Percentiles rank a stretch among this genome's conserved stretches.
Conservation (phyloP, 2,888 invertebrate genomes). For the Latheticus oryzae region DNA sequence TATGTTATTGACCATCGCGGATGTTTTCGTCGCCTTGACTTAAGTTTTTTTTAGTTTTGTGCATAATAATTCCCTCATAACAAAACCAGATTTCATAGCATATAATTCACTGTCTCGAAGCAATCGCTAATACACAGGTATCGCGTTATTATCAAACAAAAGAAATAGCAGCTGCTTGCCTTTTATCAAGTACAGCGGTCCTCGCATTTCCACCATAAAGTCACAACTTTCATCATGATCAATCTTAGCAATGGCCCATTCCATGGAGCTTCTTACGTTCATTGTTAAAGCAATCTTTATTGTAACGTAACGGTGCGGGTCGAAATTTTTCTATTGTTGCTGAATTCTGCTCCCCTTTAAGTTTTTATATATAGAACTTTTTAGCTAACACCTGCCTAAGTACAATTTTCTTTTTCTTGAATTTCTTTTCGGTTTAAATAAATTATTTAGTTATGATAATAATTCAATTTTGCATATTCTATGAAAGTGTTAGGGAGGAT, state of each 20-base stretch:
- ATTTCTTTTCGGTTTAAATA: conserved; percentile 4
- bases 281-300: conserved; percentile 23
- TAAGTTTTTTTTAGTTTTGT: not conserved
- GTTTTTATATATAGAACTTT: conserved; percentile 4
- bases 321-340: conserved; percentile 35
- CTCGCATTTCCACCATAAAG: conserved; percentile 2
- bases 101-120: conserved; percentile 23
- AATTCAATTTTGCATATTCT: not conserved
- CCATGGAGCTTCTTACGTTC: conserved; percentile 24
- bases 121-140: conserved; percentile 22
- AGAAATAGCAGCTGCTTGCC: conserved; percentile 30
- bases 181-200: conserved; percentile 26
- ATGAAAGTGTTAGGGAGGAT: too few species aligned
- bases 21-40: too few species aligned
- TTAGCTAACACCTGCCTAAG: conserved; percentile 25
- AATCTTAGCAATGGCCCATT: conserved; percentile 21
- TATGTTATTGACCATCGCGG: too few species aligned
- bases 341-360: conserved; percentile 25
- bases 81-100: conserved; percentile 10
- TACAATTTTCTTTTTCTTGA: conserved; percentile 20
- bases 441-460: conserved; percentile 4
- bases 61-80: not conserved
- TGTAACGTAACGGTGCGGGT: conserved; percentile 27
- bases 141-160: conserved; percentile 29
- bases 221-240: conserved; percentile 23